Conservation (phyloP, 2,113 vertebrate genomes). For the Mesitornis unicolor region DNA sequence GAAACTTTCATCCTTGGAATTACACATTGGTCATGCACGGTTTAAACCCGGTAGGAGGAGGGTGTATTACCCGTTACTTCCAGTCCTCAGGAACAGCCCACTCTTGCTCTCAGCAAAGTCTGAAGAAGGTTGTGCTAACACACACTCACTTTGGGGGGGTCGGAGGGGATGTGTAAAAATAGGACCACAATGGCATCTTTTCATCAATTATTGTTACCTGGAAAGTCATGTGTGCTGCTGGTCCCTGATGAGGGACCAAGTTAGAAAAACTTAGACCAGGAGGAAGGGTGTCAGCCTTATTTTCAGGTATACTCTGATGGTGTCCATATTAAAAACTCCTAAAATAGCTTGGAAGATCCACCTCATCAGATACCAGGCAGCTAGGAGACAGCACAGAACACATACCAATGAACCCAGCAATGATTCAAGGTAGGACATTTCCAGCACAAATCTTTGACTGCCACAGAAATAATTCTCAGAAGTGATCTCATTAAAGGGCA, state of each 20-base stretch:
- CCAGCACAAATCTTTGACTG: not conserved
- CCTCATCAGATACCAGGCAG: not conserved
- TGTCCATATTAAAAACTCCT: not conserved
- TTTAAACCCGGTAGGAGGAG: not conserved
- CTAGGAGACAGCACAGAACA: not conserved
- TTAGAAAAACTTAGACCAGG: not conserved
- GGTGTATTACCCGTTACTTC: not conserved
- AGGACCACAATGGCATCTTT: not conserved
- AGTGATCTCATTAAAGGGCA: not conserved
- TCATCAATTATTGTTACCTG: not conserved
- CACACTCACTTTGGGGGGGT: not conserved
- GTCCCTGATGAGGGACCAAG: not conserved
- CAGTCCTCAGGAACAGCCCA: not conserved
- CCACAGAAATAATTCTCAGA: not conserved
- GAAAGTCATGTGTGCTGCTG: not conserved
- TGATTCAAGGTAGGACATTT: not conserved
- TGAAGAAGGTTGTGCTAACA: not conserved
- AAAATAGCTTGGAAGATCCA: not conserved
- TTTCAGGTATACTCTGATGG: not conserved
- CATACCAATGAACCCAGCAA: not conserved
- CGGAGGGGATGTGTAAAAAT: not conserved
- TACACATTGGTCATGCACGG: not conserved
- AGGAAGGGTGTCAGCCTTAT: rapidly evolving
- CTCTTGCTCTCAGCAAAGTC: not conserved
- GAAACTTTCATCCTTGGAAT: not conserved